A percentile compares a stretch with the other conserved stretches of the same genome.
phyloP scores from a whole-genome alignment of 2,797 vertebrate species.

The Cichlasoma orientale region DNA sequence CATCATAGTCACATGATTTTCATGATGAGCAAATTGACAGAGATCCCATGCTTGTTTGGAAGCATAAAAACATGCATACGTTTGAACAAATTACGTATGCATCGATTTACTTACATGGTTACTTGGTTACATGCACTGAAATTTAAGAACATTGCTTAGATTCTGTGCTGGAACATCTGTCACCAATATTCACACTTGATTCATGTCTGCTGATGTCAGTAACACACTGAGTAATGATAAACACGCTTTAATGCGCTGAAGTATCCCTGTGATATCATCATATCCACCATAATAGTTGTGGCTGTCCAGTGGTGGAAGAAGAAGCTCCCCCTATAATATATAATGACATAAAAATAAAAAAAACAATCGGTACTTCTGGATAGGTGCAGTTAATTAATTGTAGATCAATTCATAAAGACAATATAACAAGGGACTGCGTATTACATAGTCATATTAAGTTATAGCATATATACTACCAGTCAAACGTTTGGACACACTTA shows the following conservation, averaged over 20 bases:
- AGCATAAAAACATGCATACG: no score
- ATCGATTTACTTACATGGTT: neutral
- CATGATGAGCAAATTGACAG: neutral
- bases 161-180: neutral
- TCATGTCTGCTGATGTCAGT: neutral
- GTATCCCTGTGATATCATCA: neutral
- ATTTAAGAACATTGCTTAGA: fast-evolving
- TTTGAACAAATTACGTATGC: neutral
- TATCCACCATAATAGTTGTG: neutral
- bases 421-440: no score
- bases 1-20: neutral
- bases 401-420: no score
- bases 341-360: no score
- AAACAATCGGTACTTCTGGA: no score
- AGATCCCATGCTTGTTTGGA: neutral
- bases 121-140: neutral
- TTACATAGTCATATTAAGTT: no score
- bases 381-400: no score
- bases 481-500: no score
- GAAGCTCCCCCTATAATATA: no score
- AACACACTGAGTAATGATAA: fast-evolving
- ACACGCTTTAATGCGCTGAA: neutral
- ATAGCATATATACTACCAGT: no score
- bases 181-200: no score
- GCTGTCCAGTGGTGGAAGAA: no score